Percentiles rank a stretch among this genome's conserved stretches.
phyloP scores from a whole-genome alignment of 2,113 vertebrate genomes.

The Fulica atra region DNA sequence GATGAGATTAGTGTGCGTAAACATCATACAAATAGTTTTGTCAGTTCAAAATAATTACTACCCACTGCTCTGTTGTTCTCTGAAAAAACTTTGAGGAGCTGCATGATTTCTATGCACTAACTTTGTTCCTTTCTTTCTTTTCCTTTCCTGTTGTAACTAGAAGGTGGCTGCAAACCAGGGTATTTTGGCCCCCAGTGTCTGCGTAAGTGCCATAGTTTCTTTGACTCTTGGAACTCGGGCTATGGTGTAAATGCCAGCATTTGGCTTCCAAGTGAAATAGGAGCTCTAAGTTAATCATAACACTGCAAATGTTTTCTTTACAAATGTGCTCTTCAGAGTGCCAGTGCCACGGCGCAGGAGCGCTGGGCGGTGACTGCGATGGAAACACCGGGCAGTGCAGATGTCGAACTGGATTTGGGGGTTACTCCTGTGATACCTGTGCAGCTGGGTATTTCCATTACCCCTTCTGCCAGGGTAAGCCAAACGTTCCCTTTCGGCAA shows the following conservation, averaged over 20 bases:
- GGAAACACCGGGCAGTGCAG: constrained; percentile 20
- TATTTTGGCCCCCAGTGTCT: constrained; percentile 78
- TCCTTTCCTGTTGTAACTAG: not conserved
- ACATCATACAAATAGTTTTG: not conserved
- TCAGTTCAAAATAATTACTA: not conserved
- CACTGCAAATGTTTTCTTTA: not conserved
- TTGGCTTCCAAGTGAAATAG: not conserved
- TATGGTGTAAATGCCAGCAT: not conserved
- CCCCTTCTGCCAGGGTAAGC: constrained; percentile 68
- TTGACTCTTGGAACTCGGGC: not conserved
- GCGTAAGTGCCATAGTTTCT: constrained; percentile 65
- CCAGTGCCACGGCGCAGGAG: constrained; percentile 13
- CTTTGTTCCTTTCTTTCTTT: not conserved
- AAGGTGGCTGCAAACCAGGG: constrained; percentile 70
- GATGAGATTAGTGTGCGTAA: not conserved
- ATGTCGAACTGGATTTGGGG: constrained; percentile 57
- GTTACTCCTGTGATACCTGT: constrained; percentile 49
- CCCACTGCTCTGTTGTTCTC: not conserved
- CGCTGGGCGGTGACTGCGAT: not conserved
- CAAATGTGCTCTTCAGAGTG: not conserved
- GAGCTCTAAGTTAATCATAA: not conserved
- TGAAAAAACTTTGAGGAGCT: not conserved
- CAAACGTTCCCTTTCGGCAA: not conserved
- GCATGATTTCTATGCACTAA: not conserved
- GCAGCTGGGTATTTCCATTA: constrained; percentile 54